Evolutionary conservation across 2,888 invertebrate species (phyloP), one percentile per base, ranked within the genome.

Genomic region (Aphodius granarius): DNA sequence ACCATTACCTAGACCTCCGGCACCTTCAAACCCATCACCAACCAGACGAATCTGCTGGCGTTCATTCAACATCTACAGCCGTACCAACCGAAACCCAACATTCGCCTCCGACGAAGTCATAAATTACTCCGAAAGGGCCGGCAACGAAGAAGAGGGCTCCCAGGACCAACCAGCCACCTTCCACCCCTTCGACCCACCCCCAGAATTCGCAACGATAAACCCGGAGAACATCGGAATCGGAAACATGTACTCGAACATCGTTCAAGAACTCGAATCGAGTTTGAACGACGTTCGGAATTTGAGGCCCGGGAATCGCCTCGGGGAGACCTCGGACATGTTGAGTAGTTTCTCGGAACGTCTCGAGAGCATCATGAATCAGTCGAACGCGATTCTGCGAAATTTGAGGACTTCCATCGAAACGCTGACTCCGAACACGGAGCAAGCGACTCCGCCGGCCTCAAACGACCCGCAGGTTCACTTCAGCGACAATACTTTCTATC

Each of bases 291-390:
- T 85, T 2, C 75, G 85, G 22, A 84, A 84, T 76, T 84, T 86
- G 76, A 79, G 84, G 66, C 82, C 83, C 1, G 83, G 81, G 73
- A 82, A 81, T 73, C 78, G 85, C 9, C 81, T 85, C 2, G 85
- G 84, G 1, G 85, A 86, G 78, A 86, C 84, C 4, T 84, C 85
- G 0, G 85, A 85, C 78, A 84, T 86, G 82, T 76, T 87, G 63
- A 85, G 83, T 77, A 87, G 83, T 77, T 87, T 87, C 78, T 85
- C 86, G 0, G 85, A 86, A 74, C 72, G 81, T 15, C 73, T 87
- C 18, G 86, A 86, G 76, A 86, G 83, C 79, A 86, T 87, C 71
- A 85, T 87, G 84, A 84, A 82, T 75, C 86, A 87, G 78, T 86
- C 86, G 0, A 85, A 86, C 78, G 82, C 84, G 9, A 86, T 87